phyloP scores from a whole-genome alignment of 1,140 invertebrate species.

The Scaptomyza montana region DNA sequence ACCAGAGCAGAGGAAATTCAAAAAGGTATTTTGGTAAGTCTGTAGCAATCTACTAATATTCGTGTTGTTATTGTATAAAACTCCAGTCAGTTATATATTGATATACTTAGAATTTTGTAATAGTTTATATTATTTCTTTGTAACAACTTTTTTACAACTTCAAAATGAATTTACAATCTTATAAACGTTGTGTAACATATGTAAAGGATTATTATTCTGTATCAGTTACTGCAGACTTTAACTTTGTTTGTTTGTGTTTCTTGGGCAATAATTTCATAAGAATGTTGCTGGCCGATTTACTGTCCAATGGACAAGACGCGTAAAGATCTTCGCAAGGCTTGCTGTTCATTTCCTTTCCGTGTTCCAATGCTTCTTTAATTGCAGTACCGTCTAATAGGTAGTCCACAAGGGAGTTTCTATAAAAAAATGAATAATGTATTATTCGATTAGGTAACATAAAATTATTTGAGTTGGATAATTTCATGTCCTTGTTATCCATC shows the following conservation, averaged over 20 bases:
- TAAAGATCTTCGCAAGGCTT: slow-evolving; percentile 86
- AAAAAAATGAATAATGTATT: slow-evolving; percentile 20
- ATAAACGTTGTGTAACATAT: not conserved
- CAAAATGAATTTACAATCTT: not conserved
- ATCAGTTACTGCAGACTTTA: slow-evolving; percentile 21
- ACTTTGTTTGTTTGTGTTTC: slow-evolving; percentile 46
- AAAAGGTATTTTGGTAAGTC: too few relatives aligned
- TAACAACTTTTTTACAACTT: slow-evolving; percentile 6
- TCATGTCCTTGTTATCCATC: too few relatives aligned
- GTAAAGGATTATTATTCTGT: slow-evolving; percentile 33
- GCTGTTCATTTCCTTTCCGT: slow-evolving; percentile 86
- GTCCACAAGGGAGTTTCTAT: slow-evolving; percentile 88
- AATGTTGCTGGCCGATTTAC: slow-evolving; percentile 87
- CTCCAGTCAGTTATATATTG: not conserved
- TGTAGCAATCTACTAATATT: too few relatives aligned
- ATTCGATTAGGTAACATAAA: not conserved
- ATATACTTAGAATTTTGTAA: not conserved
- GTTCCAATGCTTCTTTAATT: slow-evolving; percentile 89
- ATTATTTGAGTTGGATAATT: not conserved
- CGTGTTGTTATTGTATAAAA: not conserved
- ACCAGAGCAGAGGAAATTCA: too few relatives aligned
- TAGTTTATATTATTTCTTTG: not conserved
- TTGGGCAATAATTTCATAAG: slow-evolving; percentile 86
- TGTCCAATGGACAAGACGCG: slow-evolving; percentile 87
- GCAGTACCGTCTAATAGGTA: slow-evolving; percentile 90